Percentiles rank a stretch among this genome's conserved stretches.
Conservation (phyloP, 2,113 vertebrate genomes). For the Chaenogobius annularis region DNA sequence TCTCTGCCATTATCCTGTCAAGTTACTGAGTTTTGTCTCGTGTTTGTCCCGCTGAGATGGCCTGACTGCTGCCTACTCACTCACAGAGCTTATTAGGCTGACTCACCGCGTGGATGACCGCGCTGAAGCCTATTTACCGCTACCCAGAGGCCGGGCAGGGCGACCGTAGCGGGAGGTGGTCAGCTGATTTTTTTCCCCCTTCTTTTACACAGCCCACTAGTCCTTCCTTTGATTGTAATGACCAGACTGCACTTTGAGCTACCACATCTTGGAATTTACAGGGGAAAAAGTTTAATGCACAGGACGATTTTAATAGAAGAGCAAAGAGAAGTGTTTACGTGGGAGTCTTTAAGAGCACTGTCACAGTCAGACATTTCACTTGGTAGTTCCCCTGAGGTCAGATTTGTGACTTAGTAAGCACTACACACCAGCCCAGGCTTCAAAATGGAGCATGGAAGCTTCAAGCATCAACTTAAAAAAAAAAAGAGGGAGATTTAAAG, state of each 20-base stretch:
- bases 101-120: conserved; percentile 42
- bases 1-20: conserved; percentile 9
- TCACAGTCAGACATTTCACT: neutral
- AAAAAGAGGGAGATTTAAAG: neutral
- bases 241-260: conserved; percentile 29
- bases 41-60: conserved; percentile 33
- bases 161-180: conserved; percentile 38
- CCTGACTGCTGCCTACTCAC: conserved; percentile 47
- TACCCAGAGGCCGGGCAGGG: conserved; percentile 41
- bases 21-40: conserved; percentile 12
- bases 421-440: neutral
- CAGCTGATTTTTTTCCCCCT: conserved; percentile 27
- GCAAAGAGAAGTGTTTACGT: conserved; percentile 16
- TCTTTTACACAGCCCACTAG: conserved; percentile 43
- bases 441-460: neutral
- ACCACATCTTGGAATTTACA: conserved; percentile 30
- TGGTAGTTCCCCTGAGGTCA: neutral
- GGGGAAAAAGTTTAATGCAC: conserved; percentile 11
- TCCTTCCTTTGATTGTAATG: conserved; percentile 49
- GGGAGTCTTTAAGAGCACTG: conserved; percentile 13
- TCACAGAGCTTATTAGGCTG: conserved; percentile 47
- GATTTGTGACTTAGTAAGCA: conserved; percentile 8
- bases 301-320: neutral
- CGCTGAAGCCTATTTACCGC: conserved; percentile 45
- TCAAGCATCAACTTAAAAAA: neutral